Conservation (phyloP, 1,140 invertebrate species). For the Nephotettix cincticeps region DNA sequence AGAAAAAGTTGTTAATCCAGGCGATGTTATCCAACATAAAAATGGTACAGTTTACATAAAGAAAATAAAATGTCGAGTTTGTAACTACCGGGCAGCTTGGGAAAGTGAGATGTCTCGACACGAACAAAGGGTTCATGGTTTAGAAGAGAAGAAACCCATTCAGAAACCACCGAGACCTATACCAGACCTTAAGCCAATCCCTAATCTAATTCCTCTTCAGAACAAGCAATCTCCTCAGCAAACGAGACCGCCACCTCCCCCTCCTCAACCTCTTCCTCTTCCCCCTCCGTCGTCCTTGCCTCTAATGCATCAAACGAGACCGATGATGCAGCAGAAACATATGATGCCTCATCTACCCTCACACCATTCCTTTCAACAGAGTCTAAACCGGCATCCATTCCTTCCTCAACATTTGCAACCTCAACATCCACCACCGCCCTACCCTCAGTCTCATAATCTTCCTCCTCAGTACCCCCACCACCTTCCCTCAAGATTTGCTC, state of each 20-base stretch:
- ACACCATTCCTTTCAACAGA: neutral
- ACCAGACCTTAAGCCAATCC: conserved; percentile 70
- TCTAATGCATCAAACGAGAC: neutral
- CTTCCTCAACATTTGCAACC: too few relatives aligned
- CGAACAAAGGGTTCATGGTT: conserved; percentile 53
- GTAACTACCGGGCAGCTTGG: conserved; percentile 55
- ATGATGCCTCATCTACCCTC: neutral
- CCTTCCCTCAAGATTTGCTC: neutral
- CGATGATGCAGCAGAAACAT: conserved; percentile 18
- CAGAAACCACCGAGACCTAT: conserved; percentile 61
- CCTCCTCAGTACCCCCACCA: neutral
- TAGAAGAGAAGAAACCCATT: conserved; percentile 40
- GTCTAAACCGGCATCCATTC: neutral
- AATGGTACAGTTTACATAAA: conserved; percentile 28
- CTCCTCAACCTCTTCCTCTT: neutral
- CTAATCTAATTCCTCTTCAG: too few relatives aligned
- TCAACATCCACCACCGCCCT: neutral
- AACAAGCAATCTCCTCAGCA: conserved; percentile 3
- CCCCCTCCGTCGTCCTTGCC: neutral
- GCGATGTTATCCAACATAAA: conserved; percentile 26
- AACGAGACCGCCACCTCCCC: neutral
- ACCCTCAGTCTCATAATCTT: conserved; percentile 5
- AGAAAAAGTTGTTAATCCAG: conserved; percentile 25
- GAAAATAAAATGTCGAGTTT: conserved; percentile 40
- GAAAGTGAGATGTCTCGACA: conserved; percentile 54